These are phyloP conservation scores for Molanna angustata DNA, from an alignment of 2,888 invertebrate species.

Conservation along the genomic window DNA sequence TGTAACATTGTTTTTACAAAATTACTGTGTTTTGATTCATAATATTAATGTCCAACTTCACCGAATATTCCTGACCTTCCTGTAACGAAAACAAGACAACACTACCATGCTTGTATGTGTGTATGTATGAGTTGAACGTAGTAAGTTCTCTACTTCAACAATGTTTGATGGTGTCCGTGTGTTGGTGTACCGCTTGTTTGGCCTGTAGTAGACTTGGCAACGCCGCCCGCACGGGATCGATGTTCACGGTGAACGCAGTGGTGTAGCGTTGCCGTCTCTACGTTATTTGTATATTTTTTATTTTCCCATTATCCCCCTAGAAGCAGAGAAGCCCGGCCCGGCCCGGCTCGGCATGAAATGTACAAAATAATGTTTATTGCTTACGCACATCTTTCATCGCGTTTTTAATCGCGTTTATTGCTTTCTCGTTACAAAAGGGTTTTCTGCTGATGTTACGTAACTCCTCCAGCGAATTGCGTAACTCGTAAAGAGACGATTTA, in stretches of 20 bases:
- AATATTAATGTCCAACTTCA: not conserved
- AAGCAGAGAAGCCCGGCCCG: no score
- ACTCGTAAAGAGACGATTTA: no score
- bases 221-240: conserved; percentile 28
- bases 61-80: not conserved
- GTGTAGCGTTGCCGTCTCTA: conserved; percentile 3
- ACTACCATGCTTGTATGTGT: not conserved
- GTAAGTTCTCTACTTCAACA: not conserved
- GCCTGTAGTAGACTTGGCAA: conserved; percentile 32
- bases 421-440: not conserved
- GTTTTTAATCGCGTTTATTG: not conserved
- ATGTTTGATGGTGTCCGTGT: conserved; percentile 32
- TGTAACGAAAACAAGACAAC: no score
- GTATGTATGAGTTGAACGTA: no score
- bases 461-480: no score
- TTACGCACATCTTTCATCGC: conserved; percentile 11
- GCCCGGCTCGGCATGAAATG: no score
- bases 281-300: no score
- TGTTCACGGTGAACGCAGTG: conserved; percentile 25
- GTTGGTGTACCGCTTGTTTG: conserved; percentile 43
- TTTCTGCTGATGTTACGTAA: not conserved
- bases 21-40: not conserved
- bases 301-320: no score
- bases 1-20: not conserved
- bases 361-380: conserved; percentile 8